Percentiles rank a stretch among this genome's conserved stretches.
Conservation (phyloP, 2,113 vertebrate genomes). For the Epinephelus moara region DNA sequence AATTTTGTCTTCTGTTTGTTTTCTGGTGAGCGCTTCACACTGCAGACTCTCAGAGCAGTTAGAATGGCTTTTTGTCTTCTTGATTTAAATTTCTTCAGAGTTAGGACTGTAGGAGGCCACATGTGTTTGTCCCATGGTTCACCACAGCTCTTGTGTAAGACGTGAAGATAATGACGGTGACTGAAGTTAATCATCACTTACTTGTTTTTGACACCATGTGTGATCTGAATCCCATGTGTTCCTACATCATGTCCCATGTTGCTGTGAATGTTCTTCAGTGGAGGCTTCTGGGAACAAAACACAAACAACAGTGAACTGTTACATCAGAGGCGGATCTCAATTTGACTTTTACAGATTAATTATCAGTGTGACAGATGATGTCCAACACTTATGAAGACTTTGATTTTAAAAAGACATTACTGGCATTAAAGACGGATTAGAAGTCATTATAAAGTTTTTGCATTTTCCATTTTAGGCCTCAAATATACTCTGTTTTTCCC, state of each 20-base stretch:
- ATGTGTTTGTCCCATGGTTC: conserved; percentile 2
- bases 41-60: no score
- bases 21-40: no score
- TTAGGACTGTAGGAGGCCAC: background rate
- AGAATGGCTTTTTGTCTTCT: no score
- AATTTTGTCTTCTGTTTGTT: no score
- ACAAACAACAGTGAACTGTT: background rate
- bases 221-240: background rate
- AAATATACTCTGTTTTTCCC: no score
- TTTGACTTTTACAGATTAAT: background rate
- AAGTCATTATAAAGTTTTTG: background rate
- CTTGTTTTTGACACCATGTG: conserved; percentile 57
- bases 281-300: background rate
- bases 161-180: conserved; percentile 19
- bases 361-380: background rate
- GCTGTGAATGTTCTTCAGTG: background rate
- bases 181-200: conserved; percentile 59
- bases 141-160: conserved; percentile 45
- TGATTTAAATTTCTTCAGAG: no score
- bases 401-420: background rate
- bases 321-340: background rate
- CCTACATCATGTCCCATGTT: background rate
- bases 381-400: no score
- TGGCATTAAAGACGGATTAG: background rate
- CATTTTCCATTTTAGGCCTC: background rate